A percentile compares a stretch with the other conserved stretches of the same genome.
Conservation (phyloP, 2,888 invertebrate genomes). For the Lepidocyrtoides sp. region DNA sequence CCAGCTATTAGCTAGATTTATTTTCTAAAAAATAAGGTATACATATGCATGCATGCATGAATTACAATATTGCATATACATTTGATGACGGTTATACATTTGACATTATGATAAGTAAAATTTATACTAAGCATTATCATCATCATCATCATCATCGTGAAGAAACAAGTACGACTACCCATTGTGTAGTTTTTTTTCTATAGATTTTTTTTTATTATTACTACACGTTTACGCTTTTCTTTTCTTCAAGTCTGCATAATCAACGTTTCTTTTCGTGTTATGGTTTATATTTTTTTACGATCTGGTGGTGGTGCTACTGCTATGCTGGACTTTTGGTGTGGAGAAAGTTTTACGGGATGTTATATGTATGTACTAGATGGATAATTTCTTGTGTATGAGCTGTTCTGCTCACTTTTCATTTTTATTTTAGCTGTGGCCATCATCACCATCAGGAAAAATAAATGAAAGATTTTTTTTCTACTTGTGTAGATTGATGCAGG, state of each 20-base stretch:
- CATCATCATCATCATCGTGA: no score
- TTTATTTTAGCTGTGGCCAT: constrained; percentile 28
- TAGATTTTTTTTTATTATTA: no score
- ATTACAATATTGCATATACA: background rate
- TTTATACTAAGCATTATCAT: no score
- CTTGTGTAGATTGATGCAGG: background rate
- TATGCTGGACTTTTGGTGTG: no score
- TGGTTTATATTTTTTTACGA: constrained; percentile 48
- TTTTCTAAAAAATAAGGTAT: no score
- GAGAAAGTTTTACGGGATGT: background rate
- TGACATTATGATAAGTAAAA: background rate
- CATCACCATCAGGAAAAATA: constrained; percentile 10
- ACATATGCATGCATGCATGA: background rate
- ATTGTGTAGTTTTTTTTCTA: no score
- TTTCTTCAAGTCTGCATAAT: constrained; percentile 19
- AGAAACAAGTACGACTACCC: no score
- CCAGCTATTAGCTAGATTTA: constrained; percentile 71
- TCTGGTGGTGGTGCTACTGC: background rate
- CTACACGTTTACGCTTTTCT: constrained; percentile 22
- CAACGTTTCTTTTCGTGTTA: constrained; percentile 35
- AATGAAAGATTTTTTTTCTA: background rate
- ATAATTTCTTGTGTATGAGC: background rate
- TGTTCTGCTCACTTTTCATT: constrained; percentile 18
- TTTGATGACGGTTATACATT: background rate
- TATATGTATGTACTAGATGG: background rate